These are phyloP conservation scores for Neodiprion fabricii DNA, from an alignment of 1,140 invertebrate species.

Conservation along the genomic window DNA sequence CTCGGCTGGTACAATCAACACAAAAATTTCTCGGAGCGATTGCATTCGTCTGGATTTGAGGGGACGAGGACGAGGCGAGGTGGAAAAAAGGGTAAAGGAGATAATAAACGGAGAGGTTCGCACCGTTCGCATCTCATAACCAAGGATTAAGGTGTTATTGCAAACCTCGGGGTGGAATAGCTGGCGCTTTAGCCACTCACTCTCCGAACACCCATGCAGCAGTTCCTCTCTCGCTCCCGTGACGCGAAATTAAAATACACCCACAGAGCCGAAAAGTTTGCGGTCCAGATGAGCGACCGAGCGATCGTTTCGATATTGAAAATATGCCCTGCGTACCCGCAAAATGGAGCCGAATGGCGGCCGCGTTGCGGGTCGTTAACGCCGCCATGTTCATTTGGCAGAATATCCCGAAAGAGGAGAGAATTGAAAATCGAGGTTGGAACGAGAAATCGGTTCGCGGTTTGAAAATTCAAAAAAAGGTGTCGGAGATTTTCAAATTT, in stretches of 20 bases:
- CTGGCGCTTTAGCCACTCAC: too few species aligned
- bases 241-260: constrained; percentile 52
- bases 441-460: not conserved
- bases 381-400: too few species aligned
- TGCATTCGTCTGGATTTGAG: too few species aligned
- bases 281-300: constrained; percentile 48
- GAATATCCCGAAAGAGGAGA: not conserved
- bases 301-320: constrained; percentile 49
- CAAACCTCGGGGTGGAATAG: constrained; percentile 33
- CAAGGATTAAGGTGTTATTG: constrained; percentile 56
- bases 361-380: too few species aligned
- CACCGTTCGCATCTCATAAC: constrained; percentile 42
- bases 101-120: constrained; percentile 25
- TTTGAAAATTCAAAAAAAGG: too few species aligned
- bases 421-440: not conserved
- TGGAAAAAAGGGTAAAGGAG: constrained; percentile 38
- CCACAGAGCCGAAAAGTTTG: constrained; percentile 46
- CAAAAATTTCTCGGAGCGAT: too few species aligned
- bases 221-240: constrained; percentile 40
- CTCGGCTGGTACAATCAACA: too few species aligned
- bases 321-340: constrained; percentile 10
- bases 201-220: too few species aligned
- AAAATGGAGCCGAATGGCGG: constrained; percentile 2
- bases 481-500: too few species aligned
- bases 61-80: too few species aligned